Conservation (phyloP, 1,140 invertebrate species). For the Parasteatoda tepidariorum region DNA sequence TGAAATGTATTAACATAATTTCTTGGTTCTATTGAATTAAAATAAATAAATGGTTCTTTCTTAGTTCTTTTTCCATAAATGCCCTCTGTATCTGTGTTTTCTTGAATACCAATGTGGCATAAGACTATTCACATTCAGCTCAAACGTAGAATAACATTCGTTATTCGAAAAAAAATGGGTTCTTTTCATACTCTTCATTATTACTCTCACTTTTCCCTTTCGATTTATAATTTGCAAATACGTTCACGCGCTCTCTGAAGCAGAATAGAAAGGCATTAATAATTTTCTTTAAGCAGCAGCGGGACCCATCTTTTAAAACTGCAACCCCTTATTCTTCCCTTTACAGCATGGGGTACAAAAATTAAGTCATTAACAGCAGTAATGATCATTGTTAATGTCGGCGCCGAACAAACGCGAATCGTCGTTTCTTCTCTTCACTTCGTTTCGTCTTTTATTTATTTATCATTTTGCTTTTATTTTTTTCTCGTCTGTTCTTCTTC, state of each 20-base stretch:
- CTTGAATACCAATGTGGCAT: not conserved
- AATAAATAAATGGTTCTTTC: too few species aligned
- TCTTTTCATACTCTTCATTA: not conserved
- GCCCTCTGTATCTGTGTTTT: too few species aligned
- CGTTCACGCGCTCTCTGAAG: conserved; percentile 1
- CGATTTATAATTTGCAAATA: conserved; percentile 30
- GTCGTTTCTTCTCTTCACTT: conserved; percentile 34
- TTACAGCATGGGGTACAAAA: conserved; percentile 49
- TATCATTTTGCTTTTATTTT: conserved; percentile 5
- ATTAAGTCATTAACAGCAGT: conserved; percentile 53
- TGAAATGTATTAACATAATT: too few species aligned
- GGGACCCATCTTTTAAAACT: conserved; percentile 46
- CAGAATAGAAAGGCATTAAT: conserved; percentile 44
- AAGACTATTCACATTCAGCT: not conserved
- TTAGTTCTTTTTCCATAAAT: too few species aligned
- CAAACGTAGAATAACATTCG: not conserved
- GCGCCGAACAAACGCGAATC: conserved; percentile 36
- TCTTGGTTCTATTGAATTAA: too few species aligned
- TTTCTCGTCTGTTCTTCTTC: not conserved
- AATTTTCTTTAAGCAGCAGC: conserved; percentile 36
- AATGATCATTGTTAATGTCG: conserved; percentile 51
- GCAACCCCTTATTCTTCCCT: conserved; percentile 9
- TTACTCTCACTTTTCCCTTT: conserved; percentile 1
- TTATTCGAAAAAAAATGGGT: not conserved
- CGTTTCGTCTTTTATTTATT: conserved; percentile 35